Evolutionary conservation across 1,140 invertebrate genomes (phyloP).

Genomic region (Orussus abietinus): DNA sequence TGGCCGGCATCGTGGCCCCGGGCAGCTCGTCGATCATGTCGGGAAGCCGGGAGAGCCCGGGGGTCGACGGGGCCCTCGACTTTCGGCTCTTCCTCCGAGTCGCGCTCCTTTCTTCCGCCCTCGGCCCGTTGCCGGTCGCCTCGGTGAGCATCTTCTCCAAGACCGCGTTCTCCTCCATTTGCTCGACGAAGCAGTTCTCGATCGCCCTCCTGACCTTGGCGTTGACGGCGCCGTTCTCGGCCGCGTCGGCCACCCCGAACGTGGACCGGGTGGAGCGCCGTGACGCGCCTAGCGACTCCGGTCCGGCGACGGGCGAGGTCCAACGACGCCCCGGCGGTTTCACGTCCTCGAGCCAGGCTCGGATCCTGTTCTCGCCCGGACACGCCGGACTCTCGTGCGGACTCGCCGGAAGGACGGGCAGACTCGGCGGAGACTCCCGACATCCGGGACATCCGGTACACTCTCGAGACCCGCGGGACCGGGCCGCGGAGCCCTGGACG

Average conservation of each 20-base stretch:
- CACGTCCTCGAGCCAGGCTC: conserved; percentile 76
- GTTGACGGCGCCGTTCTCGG: conserved; percentile 24
- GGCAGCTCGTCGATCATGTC: conserved; percentile 48
- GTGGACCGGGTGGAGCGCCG: conserved; percentile 41
- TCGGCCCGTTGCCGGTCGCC: neutral
- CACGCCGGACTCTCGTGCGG: conserved; percentile 22
- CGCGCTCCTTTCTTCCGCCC: conserved; percentile 1
- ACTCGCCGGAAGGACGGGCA: conserved; percentile 25
- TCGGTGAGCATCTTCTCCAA: conserved; percentile 17
- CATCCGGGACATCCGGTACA: conserved; percentile 68
- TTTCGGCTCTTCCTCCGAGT: conserved; percentile 17
- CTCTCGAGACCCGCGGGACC: conserved; percentile 34
- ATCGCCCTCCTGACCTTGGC: conserved; percentile 43
- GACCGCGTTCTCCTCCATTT: conserved; percentile 39
- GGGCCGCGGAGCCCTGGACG: conserved; percentile 22
- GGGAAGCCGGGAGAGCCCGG: conserved; percentile 18
- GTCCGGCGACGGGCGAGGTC: too few relatives aligned
- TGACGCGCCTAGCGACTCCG: too few relatives aligned
- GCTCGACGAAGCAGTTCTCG: conserved; percentile 48
- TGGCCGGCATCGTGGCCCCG: conserved; percentile 35
- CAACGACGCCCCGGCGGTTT: conserved; percentile 42
- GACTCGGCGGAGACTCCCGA: conserved; percentile 32
- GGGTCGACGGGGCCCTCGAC: conserved; percentile 4
- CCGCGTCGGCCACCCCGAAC: conserved; percentile 32
- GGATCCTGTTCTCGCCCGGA: conserved; percentile 65